A percentile compares a stretch with the other conserved stretches of the same genome.
These are phyloP conservation scores for Pangasius macronema DNA, from an alignment of 2,797 vertebrate genomes.

Conservation along the genomic window DNA sequence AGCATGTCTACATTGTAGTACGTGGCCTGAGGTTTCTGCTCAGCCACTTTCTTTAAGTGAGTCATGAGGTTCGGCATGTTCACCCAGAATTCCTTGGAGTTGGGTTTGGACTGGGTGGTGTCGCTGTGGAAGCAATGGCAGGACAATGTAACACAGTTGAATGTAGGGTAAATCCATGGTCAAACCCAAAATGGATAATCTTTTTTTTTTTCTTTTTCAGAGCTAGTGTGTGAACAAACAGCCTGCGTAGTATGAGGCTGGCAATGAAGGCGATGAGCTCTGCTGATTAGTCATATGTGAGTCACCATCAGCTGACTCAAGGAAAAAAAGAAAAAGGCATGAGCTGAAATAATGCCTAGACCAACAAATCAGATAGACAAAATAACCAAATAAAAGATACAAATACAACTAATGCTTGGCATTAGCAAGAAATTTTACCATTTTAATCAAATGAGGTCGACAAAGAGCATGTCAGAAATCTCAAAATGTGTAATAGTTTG, in stretches of 20 bases:
- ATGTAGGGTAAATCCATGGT: not conserved
- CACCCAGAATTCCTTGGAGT: slow-evolving; percentile 95
- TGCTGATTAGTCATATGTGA: slow-evolving; percentile 34
- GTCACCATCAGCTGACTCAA: slow-evolving; percentile 48
- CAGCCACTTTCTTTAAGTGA: slow-evolving; percentile 96
- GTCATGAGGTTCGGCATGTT: slow-evolving; percentile 98
- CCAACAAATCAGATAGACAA: not conserved
- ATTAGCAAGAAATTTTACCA: not conserved
- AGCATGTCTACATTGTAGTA: slow-evolving; percentile 99
- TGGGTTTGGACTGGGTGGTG: slow-evolving; percentile 81
- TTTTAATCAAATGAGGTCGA: slow-evolving; percentile 8
- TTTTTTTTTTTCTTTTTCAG: not conserved
- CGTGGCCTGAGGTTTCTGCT: slow-evolving; percentile 97
- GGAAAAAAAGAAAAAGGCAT: not conserved
- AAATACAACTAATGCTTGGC: not conserved
- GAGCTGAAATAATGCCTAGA: not conserved
- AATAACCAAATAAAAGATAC: not conserved
- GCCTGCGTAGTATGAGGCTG: slow-evolving; percentile 6
- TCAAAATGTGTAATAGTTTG: not conserved
- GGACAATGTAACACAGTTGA: not conserved
- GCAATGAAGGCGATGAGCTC: slow-evolving; percentile 15
- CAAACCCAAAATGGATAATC: not conserved
- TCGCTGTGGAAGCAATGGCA: slow-evolving; percentile 72
- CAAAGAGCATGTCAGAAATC: not conserved
- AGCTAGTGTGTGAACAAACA: slow-evolving; percentile 3